These are phyloP conservation scores for Apis laboriosa DNA, from an alignment of 1,140 invertebrate genomes.

Conservation along the genomic window DNA sequence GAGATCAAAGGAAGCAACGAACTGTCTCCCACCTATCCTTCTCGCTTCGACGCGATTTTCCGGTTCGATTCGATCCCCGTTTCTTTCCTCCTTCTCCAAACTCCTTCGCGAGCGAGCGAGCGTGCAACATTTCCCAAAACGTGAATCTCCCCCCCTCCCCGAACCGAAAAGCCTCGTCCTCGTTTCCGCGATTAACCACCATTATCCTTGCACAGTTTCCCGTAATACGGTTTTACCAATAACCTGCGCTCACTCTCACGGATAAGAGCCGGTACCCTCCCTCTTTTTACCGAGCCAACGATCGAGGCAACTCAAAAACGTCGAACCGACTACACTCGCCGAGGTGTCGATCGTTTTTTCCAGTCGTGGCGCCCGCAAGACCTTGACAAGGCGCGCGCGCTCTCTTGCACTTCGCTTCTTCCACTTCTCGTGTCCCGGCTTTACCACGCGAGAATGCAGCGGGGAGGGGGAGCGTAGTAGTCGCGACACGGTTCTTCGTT, in stretches of 20 bases:
- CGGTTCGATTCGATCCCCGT: neutral
- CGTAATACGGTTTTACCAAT: neutral
- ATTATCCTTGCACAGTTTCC: conserved; percentile 7
- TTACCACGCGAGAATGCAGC: conserved; percentile 76
- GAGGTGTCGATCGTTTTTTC: conserved; percentile 60
- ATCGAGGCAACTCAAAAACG: conserved; percentile 11
- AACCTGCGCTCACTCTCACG: conserved; percentile 18
- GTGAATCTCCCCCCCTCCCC: too few relatives aligned
- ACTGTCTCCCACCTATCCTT: conserved; percentile 14
- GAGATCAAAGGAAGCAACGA: conserved; percentile 65
- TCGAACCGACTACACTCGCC: conserved; percentile 17
- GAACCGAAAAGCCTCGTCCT: neutral
- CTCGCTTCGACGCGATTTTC: neutral
- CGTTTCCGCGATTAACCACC: neutral
- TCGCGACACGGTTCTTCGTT: conserved; percentile 70
- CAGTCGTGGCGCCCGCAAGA: conserved; percentile 68
- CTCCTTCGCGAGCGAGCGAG: too few relatives aligned
- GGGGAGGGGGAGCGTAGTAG: conserved; percentile 62
- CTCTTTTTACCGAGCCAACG: neutral
- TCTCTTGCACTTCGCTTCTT: conserved; percentile 64
- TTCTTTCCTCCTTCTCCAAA: neutral
- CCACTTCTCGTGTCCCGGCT: conserved; percentile 58
- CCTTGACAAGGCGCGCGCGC: conserved; percentile 73
- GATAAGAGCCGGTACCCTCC: neutral
- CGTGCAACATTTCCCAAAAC: too few relatives aligned